Conservation (phyloP, 2,888 invertebrate genomes). For the Matsumyia berberina region DNA sequence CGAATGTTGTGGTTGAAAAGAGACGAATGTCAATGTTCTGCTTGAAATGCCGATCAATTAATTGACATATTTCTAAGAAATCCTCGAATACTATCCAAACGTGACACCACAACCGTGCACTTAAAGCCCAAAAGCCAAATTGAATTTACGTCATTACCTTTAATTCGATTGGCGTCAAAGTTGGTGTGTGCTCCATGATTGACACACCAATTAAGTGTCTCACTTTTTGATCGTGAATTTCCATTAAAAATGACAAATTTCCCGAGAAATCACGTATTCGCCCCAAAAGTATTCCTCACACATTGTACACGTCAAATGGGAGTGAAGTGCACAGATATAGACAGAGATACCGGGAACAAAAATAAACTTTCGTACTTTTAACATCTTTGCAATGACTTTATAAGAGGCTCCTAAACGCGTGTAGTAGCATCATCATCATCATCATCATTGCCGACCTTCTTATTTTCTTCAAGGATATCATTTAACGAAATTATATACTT, state of each 20-base stretch:
- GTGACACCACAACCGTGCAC: not conserved
- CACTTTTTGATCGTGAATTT: not conserved
- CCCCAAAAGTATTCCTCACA: not conserved
- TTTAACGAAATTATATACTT: conserved; percentile 19
- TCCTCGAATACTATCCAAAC: not conserved
- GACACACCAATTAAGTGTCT: conserved; percentile 27
- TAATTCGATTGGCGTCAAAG: conserved; percentile 1
- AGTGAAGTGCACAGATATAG: not conserved
- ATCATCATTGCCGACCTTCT: conserved; percentile 4
- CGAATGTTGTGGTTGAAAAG: too few relatives aligned
- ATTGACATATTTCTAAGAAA: not conserved
- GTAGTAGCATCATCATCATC: not conserved
- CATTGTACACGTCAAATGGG: not conserved
- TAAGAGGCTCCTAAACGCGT: not conserved
- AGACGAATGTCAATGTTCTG: too few relatives aligned
- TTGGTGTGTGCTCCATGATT: conserved; percentile 5
- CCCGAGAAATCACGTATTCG: conserved; percentile 1
- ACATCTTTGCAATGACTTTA: conserved; percentile 2
- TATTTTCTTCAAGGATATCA: not conserved
- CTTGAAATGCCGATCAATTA: too few relatives aligned
- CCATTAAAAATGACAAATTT: not conserved
- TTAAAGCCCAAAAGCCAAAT: not conserved
- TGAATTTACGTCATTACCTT: not conserved
- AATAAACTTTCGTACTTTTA: not conserved
- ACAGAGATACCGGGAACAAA: not conserved